Evolutionary conservation across 2,113 vertebrate species (phyloP).

Genomic region (Etia nguti): DNA sequence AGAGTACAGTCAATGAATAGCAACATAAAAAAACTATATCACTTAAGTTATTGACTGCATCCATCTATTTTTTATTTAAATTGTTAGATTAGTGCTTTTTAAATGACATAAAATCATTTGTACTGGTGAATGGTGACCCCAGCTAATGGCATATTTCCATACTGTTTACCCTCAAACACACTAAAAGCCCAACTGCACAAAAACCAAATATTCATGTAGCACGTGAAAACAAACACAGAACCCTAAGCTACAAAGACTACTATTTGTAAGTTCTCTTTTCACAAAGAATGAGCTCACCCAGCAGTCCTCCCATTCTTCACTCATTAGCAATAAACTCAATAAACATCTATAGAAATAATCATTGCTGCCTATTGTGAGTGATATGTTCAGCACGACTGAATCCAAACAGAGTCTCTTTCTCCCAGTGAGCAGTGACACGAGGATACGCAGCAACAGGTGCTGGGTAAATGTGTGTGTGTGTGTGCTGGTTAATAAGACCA

Average conservation of each 20-base stretch:
- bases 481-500: background rate
- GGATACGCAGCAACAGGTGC: conserved; percentile 50
- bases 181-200: background rate
- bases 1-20: background rate
- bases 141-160: background rate
- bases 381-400: conserved; percentile 28
- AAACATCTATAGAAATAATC: background rate
- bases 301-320: background rate
- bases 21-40: background rate
- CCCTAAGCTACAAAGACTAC: background rate
- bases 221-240: background rate
- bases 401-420: conserved; percentile 43
- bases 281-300: background rate
- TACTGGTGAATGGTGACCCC: background rate
- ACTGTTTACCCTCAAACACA: background rate
- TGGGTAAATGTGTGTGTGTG: background rate
- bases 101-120: background rate
- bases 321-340: background rate
- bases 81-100: background rate
- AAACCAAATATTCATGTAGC: accelerated
- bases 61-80: background rate
- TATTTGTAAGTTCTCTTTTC: background rate
- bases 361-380: conserved; percentile 15
- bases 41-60: background rate
- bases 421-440: background rate